Conservation (phyloP, 2,113 vertebrate species). For the Pagrus major region DNA sequence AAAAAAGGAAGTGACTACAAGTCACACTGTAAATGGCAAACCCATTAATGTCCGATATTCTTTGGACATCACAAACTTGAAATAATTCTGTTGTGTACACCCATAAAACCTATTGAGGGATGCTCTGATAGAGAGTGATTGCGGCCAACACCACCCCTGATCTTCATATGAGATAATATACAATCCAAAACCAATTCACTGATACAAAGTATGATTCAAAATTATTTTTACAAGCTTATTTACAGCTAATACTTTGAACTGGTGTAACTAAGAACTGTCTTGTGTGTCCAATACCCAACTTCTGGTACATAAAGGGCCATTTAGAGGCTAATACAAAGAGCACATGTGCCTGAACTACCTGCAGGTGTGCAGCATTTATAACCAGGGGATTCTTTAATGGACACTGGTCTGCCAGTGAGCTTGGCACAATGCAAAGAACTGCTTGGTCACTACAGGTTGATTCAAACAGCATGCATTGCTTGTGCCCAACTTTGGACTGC, state of each 20-base stretch:
- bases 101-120: slow-evolving; percentile 22
- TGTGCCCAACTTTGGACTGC: slow-evolving; percentile 65
- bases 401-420: slow-evolving; percentile 42
- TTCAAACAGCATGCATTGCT: slow-evolving; percentile 73
- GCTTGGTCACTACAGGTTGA: slow-evolving; percentile 56
- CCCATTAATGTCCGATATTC: slow-evolving; percentile 40
- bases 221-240: slow-evolving; percentile 79
- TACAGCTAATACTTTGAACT: slow-evolving; percentile 80
- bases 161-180: slow-evolving; percentile 53
- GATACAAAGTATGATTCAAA: slow-evolving; percentile 71
- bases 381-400: slow-evolving; percentile 37
- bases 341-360: slow-evolving; percentile 60
- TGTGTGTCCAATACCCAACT: slow-evolving; percentile 59
- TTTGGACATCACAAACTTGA: slow-evolving; percentile 55
- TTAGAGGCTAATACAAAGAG: slow-evolving; percentile 63
- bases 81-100: slow-evolving; percentile 40
- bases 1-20: slow-evolving; percentile 24
- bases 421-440: slow-evolving; percentile 48
- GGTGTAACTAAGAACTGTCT: slow-evolving; percentile 61
- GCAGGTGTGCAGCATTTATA: slow-evolving; percentile 60
- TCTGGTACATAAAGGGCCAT: slow-evolving; percentile 50
- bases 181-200: slow-evolving; percentile 65
- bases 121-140: slow-evolving; percentile 39
- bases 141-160: slow-evolving; percentile 37
- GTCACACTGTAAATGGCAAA: slow-evolving; percentile 47